phyloP scores from a whole-genome alignment of 2,888 invertebrate species.

The Mimas tiliae region DNA sequence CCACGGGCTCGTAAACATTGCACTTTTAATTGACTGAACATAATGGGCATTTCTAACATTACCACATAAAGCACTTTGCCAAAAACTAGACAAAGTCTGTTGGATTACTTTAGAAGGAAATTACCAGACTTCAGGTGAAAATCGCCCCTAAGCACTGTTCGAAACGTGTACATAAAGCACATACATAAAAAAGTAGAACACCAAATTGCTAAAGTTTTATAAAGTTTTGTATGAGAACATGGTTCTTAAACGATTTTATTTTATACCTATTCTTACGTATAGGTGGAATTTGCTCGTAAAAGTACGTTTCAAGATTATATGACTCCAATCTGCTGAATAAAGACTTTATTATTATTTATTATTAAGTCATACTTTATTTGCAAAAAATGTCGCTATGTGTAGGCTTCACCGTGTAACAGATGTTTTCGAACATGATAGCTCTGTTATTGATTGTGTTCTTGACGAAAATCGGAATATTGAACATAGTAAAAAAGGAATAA shows the following conservation, averaged over 20 bases:
- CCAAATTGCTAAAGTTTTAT: constrained; percentile 24
- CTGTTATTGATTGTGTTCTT: constrained; percentile 76
- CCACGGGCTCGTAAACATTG: constrained; percentile 40
- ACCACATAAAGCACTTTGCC: constrained; percentile 4
- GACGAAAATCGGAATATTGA: constrained; percentile 74
- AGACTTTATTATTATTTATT: too few relatives aligned
- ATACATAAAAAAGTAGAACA: constrained; percentile 17
- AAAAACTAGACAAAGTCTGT: constrained; percentile 5
- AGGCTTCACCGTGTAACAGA: too few relatives aligned
- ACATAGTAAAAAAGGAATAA: constrained; percentile 72
- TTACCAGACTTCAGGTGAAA: constrained; percentile 20
- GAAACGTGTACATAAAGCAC: constrained; percentile 12
- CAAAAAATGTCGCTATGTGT: too few relatives aligned
- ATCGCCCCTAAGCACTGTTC: constrained; percentile 1
- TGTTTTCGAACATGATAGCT: constrained; percentile 76
- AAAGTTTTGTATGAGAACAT: constrained; percentile 19
- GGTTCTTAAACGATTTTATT: constrained; percentile 22
- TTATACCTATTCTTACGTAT: not conserved
- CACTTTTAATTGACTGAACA: constrained; percentile 25
- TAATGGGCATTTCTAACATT: constrained; percentile 16
- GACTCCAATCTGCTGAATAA: not conserved
- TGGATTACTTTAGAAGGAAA: constrained; percentile 21
- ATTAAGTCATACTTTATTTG: too few relatives aligned
- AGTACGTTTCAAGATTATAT: not conserved
- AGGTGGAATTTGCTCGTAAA: constrained; percentile 4